A percentile compares a stretch with the other conserved stretches of the same genome.
Evolutionary conservation across 2,888 invertebrate genomes (phyloP).

Genomic region (Pharmacophagus antenor): DNA sequence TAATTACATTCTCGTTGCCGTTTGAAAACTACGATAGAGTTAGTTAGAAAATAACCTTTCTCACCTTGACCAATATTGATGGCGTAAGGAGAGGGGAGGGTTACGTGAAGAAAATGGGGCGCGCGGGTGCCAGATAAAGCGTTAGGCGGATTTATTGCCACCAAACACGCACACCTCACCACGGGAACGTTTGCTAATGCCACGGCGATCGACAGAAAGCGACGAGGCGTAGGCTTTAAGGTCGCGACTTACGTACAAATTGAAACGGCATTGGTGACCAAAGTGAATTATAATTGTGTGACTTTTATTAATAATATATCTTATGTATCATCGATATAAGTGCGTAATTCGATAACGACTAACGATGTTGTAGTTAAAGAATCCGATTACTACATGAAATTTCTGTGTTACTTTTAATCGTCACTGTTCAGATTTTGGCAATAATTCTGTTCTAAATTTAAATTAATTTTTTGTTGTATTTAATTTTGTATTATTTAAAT

Average conservation of each 20-base stretch:
- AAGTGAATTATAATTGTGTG: background rate
- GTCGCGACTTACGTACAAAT: too few species aligned
- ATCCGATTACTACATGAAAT: background rate
- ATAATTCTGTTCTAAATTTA: background rate
- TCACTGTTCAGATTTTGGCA: too few species aligned
- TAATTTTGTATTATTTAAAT: too few species aligned
- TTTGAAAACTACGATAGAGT: too few species aligned
- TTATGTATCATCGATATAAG: too few species aligned
- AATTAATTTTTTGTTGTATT: background rate
- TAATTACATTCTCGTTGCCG: too few species aligned
- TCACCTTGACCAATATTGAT: conserved; percentile 26
- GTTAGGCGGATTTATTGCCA: conserved; percentile 5
- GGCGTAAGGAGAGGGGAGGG: conserved; percentile 5
- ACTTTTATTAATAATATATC: background rate
- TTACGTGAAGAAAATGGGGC: conserved; percentile 15
- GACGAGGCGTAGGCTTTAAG: too few species aligned
- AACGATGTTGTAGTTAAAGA: background rate
- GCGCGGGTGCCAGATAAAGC: conserved; percentile 1
- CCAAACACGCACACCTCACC: conserved; percentile 16
- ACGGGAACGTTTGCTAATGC: conserved; percentile 9
- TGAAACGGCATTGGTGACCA: conserved; percentile 16
- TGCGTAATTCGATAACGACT: background rate
- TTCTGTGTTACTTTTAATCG: background rate
- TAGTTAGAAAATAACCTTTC: conserved; percentile 18
- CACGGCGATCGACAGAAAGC: conserved; percentile 14